These are phyloP conservation scores for Labia minor DNA, from an alignment of 2,888 invertebrate genomes.

Conservation along the genomic window DNA sequence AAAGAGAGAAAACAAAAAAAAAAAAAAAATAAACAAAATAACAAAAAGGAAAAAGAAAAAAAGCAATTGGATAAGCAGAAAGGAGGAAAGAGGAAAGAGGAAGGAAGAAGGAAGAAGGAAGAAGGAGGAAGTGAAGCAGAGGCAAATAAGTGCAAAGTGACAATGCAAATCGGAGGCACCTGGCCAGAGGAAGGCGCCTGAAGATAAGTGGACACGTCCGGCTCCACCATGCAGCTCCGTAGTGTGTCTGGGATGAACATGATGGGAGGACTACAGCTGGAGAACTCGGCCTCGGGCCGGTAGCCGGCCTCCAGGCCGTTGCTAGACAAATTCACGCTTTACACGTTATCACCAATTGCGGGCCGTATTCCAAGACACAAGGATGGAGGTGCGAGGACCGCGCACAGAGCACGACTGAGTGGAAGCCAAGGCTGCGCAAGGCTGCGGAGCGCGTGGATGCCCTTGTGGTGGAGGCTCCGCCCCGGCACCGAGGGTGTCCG, in stretches of 20 bases:
- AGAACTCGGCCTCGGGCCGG: not conserved
- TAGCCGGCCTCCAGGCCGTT: slow-evolving; percentile 7
- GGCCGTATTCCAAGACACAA: not conserved
- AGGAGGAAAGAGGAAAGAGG: not conserved
- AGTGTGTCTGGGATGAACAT: slow-evolving; percentile 90
- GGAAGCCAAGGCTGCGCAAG: slow-evolving; percentile 3
- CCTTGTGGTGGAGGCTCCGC: not conserved
- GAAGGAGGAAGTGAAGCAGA: not conserved
- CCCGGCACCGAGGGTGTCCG: not conserved
- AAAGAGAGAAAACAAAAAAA: not conserved
- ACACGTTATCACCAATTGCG: not conserved
- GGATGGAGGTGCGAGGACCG: not conserved
- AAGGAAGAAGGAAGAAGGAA: not conserved
- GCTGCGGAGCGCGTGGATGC: not conserved
- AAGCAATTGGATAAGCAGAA: not conserved
- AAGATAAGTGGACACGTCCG: slow-evolving; percentile 86
- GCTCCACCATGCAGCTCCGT: slow-evolving; percentile 92
- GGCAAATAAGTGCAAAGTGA: not conserved
- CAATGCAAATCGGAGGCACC: slow-evolving; percentile 46
- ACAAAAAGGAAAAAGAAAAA: too few species aligned
- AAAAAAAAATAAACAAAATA: not conserved
- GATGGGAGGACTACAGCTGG: slow-evolving; percentile 33
- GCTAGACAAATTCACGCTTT: not conserved
- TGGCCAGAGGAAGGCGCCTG: slow-evolving; percentile 92
- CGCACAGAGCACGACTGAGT: slow-evolving; percentile 2